These are phyloP conservation scores for Perca schrenkii DNA, from an alignment of 2,113 vertebrate genomes.

Conservation along the genomic window DNA sequence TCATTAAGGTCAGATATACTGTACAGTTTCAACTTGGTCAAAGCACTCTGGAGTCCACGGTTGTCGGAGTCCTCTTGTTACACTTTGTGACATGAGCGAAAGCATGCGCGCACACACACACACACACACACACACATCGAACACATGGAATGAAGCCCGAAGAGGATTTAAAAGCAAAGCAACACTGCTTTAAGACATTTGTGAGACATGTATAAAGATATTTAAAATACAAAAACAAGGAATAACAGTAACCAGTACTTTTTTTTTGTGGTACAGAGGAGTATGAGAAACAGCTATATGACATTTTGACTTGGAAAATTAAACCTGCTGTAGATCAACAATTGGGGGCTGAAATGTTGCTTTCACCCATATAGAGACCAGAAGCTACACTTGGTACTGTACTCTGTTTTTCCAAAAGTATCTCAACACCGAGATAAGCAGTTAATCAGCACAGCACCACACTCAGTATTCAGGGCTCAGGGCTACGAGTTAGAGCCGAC, in stretches of 20 bases:
- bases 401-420: neutral
- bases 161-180: conserved; percentile 20
- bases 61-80: neutral
- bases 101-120: neutral
- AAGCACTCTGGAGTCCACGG: conserved; percentile 35
- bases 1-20: conserved; percentile 29
- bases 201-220: conserved; percentile 52
- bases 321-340: neutral
- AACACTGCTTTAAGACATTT: conserved; percentile 65
- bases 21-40: conserved; percentile 5
- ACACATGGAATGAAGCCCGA: conserved; percentile 30
- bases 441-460: neutral
- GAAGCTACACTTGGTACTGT: neutral
- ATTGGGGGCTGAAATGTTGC: neutral
- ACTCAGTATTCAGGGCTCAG: neutral
- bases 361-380: neutral
- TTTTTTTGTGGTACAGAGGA: conserved; percentile 1
- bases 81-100: neutral
- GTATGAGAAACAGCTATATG: neutral
- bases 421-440: neutral
- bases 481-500: neutral
- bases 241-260: conserved; percentile 9
- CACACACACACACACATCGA: neutral
- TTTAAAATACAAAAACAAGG: neutral
- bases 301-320: neutral